Evolutionary conservation across 1,140 invertebrate species (phyloP), one percentile per base, ranked within the genome.

Genomic region (Parasteatoda tepidariorum): DNA sequence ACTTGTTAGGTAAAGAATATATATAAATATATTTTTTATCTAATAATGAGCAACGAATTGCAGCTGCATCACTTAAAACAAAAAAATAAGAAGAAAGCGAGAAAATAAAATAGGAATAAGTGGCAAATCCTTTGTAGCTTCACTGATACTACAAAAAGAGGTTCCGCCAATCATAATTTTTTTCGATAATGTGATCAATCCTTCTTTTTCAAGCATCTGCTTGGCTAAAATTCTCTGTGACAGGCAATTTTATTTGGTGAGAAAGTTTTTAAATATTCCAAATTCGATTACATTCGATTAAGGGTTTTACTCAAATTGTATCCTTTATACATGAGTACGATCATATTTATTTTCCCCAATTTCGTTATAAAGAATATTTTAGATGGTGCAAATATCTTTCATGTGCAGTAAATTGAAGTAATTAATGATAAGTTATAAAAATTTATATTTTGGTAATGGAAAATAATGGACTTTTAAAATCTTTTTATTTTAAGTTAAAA

Each of bases 1-100:
- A 79, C 76, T 79, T 64, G 76, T 79, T 79, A 79, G 57, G 54
- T 59, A 62, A 59, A n/a, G n/a, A n/a, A n/a, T n/a, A n/a, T n/a
- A n/a, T n/a, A n/a, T n/a, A n/a, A n/a, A n/a, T n/a, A n/a, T n/a
- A n/a, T n/a, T n/a, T n/a, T n/a, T n/a, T n/a, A 5, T 31, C 24
- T 79, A 79, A 79, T 79, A 79, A 68, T n/a, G 76, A 79, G 31
- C 68, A 68, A 33, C 64, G 34, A 30, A 48, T 79, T 66, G 74
- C 76, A 79, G 76, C 76, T 79, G 76, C 76, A 79, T 54, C 34
- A 6, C 26, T 48, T 33, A 59, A 24, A 7, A 31, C n/a, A 59
- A 33, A 66, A 64, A 31, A 57, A 30, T 34, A 31, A 15, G 70
- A 73, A 73, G 31, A 4, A n/a, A 15, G 24, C 2, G 67, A 31